A percentile compares a stretch with the other conserved stretches of the same genome.
These are phyloP conservation scores for Coptodon bakossiorum DNA, from an alignment of 2,113 vertebrate species.

Conservation along the genomic window DNA sequence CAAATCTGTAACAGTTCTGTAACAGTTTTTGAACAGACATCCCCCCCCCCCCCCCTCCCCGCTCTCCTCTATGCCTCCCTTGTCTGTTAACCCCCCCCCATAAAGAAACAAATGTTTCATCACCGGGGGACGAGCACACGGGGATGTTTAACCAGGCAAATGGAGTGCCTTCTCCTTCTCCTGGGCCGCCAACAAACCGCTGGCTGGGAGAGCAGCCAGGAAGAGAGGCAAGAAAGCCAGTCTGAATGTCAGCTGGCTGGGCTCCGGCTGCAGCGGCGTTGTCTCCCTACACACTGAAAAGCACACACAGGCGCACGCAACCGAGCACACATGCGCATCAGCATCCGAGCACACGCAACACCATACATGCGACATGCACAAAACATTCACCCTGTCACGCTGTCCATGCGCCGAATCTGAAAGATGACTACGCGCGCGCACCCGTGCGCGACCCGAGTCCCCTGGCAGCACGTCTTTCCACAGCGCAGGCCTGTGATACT, in stretches of 20 bases:
- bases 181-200: constrained; percentile 52
- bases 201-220: constrained; percentile 58
- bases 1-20: not conserved
- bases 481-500: constrained; percentile 60
- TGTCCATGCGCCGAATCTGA: not conserved
- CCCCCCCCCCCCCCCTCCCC: not conserved
- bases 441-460: not conserved
- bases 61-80: not conserved
- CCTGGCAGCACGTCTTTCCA: constrained; percentile 51
- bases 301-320: not conserved
- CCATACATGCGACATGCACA: constrained; percentile 8
- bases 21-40: not conserved
- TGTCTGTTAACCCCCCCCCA: constrained; percentile 23
- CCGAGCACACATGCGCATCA: not conserved
- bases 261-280: constrained; percentile 31
- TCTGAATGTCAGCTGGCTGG: constrained; percentile 67
- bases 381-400: constrained; percentile 15
- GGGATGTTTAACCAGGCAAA: constrained; percentile 57
- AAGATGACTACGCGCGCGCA: not conserved
- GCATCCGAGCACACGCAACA: constrained; percentile 4
- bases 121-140: constrained; percentile 41
- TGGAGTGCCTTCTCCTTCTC: constrained; percentile 60
- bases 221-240: constrained; percentile 53
- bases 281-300: not conserved
- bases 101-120: constrained; percentile 50